Conservation (phyloP, 2,888 invertebrate genomes). For the Andrena chrysosceles region DNA sequence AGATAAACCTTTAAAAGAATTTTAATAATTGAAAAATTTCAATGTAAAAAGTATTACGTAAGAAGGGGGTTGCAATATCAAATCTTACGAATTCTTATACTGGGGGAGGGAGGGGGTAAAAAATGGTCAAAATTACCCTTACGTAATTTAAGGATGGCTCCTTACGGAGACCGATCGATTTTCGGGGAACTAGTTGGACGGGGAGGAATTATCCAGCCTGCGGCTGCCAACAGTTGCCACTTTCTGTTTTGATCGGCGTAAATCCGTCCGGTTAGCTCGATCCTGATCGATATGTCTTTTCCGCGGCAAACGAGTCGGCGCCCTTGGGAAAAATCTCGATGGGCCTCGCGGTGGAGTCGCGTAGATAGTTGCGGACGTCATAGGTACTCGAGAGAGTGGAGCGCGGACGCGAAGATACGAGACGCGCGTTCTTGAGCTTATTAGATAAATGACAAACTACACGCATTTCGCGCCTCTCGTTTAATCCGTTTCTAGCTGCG, state of each 20-base stretch:
- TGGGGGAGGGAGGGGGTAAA: too few relatives aligned
- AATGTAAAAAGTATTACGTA: too few relatives aligned
- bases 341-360: neutral
- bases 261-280: neutral
- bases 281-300: constrained; percentile 27
- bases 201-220: neutral
- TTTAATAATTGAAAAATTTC: too few relatives aligned
- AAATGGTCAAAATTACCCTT: too few relatives aligned
- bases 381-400: constrained; percentile 19
- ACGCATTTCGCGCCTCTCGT: neutral
- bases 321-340: neutral
- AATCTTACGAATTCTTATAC: too few relatives aligned
- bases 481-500: constrained; percentile 20
- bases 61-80: too few relatives aligned
- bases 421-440: constrained; percentile 48
- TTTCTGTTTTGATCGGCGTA: neutral
- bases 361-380: constrained; percentile 21
- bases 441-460: constrained; percentile 47
- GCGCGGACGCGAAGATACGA: constrained; percentile 23
- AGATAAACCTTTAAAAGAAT: too few relatives aligned
- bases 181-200: neutral
- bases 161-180: neutral
- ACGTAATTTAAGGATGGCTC: too few relatives aligned
- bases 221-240: neutral
- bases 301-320: constrained; percentile 20